Conservation (phyloP, 2,797 vertebrate genomes). For the Sebastes hopkinsi region DNA sequence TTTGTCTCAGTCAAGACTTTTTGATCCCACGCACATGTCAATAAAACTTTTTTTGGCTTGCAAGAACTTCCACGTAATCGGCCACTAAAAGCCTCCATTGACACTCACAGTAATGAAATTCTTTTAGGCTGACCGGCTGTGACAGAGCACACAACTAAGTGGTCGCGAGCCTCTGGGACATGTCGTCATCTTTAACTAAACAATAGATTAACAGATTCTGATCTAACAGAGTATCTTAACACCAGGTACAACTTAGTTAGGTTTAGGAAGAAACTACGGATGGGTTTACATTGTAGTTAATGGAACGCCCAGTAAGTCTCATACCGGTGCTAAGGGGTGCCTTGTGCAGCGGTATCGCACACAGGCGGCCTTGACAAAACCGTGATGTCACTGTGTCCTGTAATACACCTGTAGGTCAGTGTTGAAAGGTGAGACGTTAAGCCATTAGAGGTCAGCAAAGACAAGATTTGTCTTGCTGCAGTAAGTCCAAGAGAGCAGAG, state of each 20-base stretch:
- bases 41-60: neutral
- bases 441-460: neutral
- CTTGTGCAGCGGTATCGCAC: too few species aligned
- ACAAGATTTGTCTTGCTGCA: neutral
- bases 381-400: neutral
- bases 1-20: neutral
- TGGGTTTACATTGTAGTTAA: too few species aligned
- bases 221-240: neutral
- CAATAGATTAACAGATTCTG: neutral
- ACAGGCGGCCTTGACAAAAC: too few species aligned
- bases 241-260: too few species aligned
- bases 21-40: neutral
- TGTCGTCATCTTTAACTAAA: neutral
- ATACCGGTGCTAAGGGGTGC: too few species aligned
- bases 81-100: neutral
- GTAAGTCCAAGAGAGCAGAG: neutral
- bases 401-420: neutral
- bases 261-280: too few species aligned
- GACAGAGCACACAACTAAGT: too few species aligned
- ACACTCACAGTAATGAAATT: neutral
- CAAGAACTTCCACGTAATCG: neutral
- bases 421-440: neutral
- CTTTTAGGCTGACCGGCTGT: neutral
- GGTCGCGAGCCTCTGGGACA: neutral
- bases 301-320: too few species aligned